Evolutionary conservation across 2,888 invertebrate genomes (phyloP), one percentile per base, ranked within the genome.

Genomic region (Anagyrus pseudococci): DNA sequence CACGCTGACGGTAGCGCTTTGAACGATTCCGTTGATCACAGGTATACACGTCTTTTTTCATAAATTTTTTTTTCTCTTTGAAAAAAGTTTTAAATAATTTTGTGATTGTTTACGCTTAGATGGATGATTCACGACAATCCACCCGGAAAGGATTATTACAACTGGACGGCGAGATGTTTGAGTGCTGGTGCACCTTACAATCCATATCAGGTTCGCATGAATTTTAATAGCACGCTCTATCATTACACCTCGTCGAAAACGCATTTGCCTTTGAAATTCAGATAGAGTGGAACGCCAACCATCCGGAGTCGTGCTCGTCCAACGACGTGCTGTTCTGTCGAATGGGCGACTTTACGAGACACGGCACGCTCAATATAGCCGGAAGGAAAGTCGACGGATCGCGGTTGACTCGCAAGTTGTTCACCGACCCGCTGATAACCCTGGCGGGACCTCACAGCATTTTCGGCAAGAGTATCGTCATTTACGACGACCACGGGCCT

Each of bases 401-500:
- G 2, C 82, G 81, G 25, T 81, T 91, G 19, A 91, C 93, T 15
- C 85, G 93, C 47, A 86, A 85, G 50, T 83, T 94, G 72, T 92
- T 93, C 82, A 93, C 92, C 0, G 96, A 96, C 79, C 82, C 86
- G 0, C 84, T 88, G 72, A 73, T 96, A 33, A 89, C 92, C 0
- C 82, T 97, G 8, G 87, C 88, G 10, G 96, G 96, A 15, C 85
- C 85, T 17, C 83, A 88, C 73, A 88, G 88, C 68, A 85, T 94
- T 72, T 76, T 96, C 72, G 92, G 92, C 52, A 91, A 89, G 77
- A 92, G 96, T 7, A 82, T 97, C 33, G 92, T 95, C 1, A 86
- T 97, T 52, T 93, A 91, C 73, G 95, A 93, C 76, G 94, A 95
- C 75, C 87, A 90, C 75, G 93, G 93, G 0, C 95, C 95, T 0